phyloP scores from a whole-genome alignment of 1,140 invertebrate species.

The Nixonia krombeini region DNA sequence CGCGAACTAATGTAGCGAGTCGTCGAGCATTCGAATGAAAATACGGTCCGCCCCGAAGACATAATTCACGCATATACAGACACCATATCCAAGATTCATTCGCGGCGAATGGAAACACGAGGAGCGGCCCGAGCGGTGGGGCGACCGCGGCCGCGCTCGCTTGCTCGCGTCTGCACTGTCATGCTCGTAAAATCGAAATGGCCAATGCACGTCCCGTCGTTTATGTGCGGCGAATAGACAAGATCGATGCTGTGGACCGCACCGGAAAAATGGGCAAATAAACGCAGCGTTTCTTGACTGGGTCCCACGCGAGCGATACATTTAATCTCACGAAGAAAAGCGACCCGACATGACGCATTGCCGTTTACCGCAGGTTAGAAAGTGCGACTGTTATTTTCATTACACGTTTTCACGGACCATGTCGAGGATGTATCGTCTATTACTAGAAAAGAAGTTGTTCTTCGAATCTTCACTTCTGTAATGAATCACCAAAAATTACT shows the following conservation, averaged over 20 bases:
- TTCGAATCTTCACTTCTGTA: no score
- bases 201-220: constrained; percentile 10
- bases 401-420: constrained; percentile 74
- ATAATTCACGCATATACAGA: constrained; percentile 42
- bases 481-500: no score
- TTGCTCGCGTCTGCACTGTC: constrained; percentile 9
- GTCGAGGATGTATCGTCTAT: no score
- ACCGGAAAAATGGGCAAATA: constrained; percentile 70
- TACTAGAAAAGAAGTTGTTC: no score
- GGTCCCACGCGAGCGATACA: constrained; percentile 85
- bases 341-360: constrained; percentile 98
- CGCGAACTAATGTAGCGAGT: constrained; percentile 56
- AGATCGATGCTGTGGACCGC: constrained; percentile 25
- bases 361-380: no score
- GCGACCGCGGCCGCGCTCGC: neutral
- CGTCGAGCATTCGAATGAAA: constrained; percentile 47
- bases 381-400: constrained; percentile 91
- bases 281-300: constrained; percentile 89
- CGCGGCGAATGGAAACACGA: constrained; percentile 10
- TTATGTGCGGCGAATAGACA: constrained; percentile 16
- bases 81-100: constrained; percentile 19
- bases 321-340: constrained; percentile 75
- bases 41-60: constrained; percentile 27
- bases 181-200: constrained; percentile 24
- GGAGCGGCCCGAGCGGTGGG: neutral